Evolutionary conservation across 2,113 vertebrate species (phyloP).

Genomic region (Epinephelus moara): DNA sequence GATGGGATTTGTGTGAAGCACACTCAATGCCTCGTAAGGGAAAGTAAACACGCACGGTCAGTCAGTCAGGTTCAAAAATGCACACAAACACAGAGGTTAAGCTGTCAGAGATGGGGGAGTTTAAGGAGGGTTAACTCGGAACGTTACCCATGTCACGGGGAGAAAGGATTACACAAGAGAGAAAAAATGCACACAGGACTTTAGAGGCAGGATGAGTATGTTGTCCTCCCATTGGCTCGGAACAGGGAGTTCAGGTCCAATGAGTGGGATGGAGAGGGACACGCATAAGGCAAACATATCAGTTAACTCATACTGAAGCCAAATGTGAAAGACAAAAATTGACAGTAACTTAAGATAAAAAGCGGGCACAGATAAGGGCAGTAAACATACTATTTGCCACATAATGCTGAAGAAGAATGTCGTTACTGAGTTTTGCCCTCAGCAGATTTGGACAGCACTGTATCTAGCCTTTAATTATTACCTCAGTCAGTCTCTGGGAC

Average conservation of each 20-base stretch:
- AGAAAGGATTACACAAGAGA: background rate
- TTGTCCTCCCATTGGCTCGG: slow-evolving; percentile 64
- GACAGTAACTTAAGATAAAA: background rate
- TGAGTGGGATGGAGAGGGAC: slow-evolving; percentile 50
- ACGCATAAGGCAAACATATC: slow-evolving; percentile 69
- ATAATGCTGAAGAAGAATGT: background rate
- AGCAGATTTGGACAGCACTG: background rate
- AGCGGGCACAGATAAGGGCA: background rate
- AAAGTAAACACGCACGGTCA: slow-evolving; percentile 21
- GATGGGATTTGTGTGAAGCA: slow-evolving; percentile 29
- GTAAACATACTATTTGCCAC: background rate
- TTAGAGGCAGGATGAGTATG: slow-evolving; percentile 45
- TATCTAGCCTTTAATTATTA: slow-evolving; percentile 19
- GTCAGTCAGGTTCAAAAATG: slow-evolving; percentile 31
- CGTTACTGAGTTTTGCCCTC: slow-evolving; percentile 7
- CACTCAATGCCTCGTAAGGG: background rate
- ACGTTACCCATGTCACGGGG: slow-evolving; percentile 1
- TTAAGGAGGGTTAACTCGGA: background rate
- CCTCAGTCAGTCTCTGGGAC: background rate
- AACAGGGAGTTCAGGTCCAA: slow-evolving; percentile 48
- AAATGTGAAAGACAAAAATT: slow-evolving; percentile 2
- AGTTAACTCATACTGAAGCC: slow-evolving; percentile 13
- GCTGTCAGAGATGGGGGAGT: slow-evolving; percentile 8
- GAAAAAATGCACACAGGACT: slow-evolving; percentile 16
- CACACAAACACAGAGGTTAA: slow-evolving; percentile 35